A percentile compares a stretch with the other conserved stretches of the same genome.
Conservation (phyloP, 23 tunicate species). For the Halocynthia aurantium region DNA sequence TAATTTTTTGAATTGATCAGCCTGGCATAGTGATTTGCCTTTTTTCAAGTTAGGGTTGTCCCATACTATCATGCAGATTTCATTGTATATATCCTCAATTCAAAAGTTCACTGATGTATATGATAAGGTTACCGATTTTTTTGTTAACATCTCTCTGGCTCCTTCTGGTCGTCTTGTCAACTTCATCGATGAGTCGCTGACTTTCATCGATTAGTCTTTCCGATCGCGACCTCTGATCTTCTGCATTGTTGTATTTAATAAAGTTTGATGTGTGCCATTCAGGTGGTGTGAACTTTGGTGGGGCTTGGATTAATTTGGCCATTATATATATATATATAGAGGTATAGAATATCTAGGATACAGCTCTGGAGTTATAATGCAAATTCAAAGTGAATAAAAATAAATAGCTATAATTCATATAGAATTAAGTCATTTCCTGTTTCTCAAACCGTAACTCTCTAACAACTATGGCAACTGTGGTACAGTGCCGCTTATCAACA, state of each 20-base stretch:
- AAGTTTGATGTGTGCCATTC: slow-evolving; percentile 92
- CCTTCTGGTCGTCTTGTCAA: slow-evolving; percentile 61
- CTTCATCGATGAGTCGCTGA: slow-evolving; percentile 76
- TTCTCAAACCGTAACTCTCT: too few species aligned
- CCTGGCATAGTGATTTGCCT: neutral
- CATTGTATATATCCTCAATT: too few species aligned
- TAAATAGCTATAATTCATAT: too few species aligned
- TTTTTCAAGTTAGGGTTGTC: too few species aligned
- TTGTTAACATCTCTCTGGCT: slow-evolving; percentile 81
- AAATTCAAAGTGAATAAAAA: too few species aligned
- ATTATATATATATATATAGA: slow-evolving; percentile 3
- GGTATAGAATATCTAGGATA: neutral
- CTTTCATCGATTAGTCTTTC: slow-evolving; percentile 92
- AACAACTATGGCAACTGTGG: too few species aligned
- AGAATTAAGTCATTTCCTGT: too few species aligned
- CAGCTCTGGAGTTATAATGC: too few species aligned
- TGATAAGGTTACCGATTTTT: slow-evolving; percentile 44
- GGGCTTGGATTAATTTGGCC: slow-evolving; percentile 89
- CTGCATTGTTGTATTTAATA: slow-evolving; percentile 70
- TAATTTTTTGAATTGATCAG: neutral
- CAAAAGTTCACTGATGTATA: neutral
- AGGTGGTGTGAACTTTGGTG: slow-evolving; percentile 85
- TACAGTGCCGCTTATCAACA: too few species aligned
- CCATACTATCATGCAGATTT: too few species aligned
- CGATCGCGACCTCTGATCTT: slow-evolving; percentile 57